Conservation (phyloP, 2,113 vertebrate genomes). For the Rana temporaria region DNA sequence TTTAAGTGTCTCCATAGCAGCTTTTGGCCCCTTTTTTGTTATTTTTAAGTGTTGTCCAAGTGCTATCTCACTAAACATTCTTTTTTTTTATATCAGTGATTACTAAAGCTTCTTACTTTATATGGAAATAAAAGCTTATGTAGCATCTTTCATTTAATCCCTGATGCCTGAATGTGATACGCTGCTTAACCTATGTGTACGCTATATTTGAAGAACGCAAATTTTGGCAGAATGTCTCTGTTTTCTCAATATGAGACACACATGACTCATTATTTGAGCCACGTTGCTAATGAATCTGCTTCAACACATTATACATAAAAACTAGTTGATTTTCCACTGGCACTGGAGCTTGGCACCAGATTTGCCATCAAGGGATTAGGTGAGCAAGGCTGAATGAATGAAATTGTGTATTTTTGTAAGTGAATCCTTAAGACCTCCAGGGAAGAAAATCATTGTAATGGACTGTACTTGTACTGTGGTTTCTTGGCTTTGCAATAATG, state of each 20-base stretch:
- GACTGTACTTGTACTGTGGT: background rate
- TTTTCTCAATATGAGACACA: background rate
- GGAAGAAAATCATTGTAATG: background rate
- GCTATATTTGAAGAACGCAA: background rate
- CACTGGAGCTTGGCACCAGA: no score
- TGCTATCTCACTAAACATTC: background rate
- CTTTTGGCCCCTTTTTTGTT: no score
- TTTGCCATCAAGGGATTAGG: background rate
- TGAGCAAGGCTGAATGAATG: background rate
- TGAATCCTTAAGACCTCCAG: background rate
- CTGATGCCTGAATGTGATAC: background rate
- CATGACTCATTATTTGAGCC: conserved; percentile 12
- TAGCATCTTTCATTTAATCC: background rate
- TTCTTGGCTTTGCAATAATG: background rate
- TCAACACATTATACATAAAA: background rate
- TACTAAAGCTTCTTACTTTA: background rate
- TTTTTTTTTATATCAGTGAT: background rate
- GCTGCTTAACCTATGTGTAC: background rate
- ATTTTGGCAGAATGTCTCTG: background rate
- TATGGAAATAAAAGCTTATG: background rate
- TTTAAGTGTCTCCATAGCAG: no score
- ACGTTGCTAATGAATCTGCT: background rate
- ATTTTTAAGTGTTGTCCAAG: no score
- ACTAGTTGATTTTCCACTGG: background rate
- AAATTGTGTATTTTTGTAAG: background rate